A percentile compares a stretch with the other conserved stretches of the same genome.
Evolutionary conservation across 30 jellyfish, hydroid and myxozoan species (phyloP).

Genomic region (Aurelia sp.): DNA sequence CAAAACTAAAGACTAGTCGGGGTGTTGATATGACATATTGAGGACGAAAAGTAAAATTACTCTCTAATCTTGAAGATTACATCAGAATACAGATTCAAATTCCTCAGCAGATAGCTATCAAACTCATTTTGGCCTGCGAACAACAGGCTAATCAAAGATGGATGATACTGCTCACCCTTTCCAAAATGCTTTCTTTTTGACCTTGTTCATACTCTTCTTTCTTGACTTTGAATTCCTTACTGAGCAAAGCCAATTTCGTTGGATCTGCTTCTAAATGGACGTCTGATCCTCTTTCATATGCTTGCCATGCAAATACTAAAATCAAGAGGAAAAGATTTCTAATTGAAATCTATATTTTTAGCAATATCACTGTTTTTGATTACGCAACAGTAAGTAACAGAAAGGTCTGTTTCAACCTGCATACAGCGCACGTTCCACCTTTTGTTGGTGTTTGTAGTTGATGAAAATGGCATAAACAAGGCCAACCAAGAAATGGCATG

Average conservation of each 20-base stretch:
- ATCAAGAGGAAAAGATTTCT: neutral
- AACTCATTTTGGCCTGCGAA: neutral
- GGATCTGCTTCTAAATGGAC: constrained; percentile 99
- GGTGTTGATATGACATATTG: too few relatives aligned
- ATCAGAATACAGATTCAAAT: too few relatives aligned
- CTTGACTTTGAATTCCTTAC: constrained; percentile 89
- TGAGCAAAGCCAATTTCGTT: constrained; percentile 90
- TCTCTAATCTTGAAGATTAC: too few relatives aligned
- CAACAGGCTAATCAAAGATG: neutral
- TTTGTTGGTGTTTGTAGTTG: too few relatives aligned
- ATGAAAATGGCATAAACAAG: too few relatives aligned
- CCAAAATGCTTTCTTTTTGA: constrained; percentile 83
- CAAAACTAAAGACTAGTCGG: too few relatives aligned
- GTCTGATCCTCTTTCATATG: constrained; percentile 98
- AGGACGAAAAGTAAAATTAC: too few relatives aligned
- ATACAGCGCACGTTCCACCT: too few relatives aligned
- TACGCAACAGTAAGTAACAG: too few relatives aligned
- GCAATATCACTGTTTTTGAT: neutral
- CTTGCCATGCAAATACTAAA: constrained; percentile 98
- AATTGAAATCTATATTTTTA: neutral
- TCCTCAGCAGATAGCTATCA: too few relatives aligned
- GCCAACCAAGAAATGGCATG: too few relatives aligned
- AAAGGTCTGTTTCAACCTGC: too few relatives aligned
- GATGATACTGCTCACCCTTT: constrained; percentile 59
- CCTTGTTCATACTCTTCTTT: constrained; percentile 85